These are phyloP conservation scores for Cryptotis parvus DNA, from an alignment of 2,113 vertebrate genomes.

Conservation along the genomic window DNA sequence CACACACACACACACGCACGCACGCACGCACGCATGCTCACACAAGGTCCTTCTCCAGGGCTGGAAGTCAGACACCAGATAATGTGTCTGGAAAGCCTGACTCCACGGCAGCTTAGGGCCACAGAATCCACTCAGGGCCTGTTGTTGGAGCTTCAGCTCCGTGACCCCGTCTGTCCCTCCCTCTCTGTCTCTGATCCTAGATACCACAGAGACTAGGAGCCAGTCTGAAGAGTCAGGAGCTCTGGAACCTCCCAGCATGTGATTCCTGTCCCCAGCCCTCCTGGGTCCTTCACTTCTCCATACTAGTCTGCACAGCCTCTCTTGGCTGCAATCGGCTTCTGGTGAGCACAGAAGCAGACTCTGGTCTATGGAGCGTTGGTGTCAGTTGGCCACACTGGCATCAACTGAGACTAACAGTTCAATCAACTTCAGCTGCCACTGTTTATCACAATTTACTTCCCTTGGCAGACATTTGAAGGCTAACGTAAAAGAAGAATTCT, in stretches of 20 bases:
- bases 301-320: fast-evolving
- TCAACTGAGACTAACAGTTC: neutral
- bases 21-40: no score
- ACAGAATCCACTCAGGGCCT: neutral
- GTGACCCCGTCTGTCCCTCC: no score
- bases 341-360: neutral
- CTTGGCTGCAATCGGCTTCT: no score
- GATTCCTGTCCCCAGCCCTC: neutral
- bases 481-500: neutral
- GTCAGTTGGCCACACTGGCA: neutral
- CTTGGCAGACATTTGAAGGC: neutral
- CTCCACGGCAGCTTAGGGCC: neutral
- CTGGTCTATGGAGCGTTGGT: neutral
- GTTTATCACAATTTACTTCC: neutral
- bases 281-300: neutral
- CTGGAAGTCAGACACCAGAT: neutral
- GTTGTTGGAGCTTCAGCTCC: fast-evolving
- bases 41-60: no score
- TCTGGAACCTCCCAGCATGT: neutral
- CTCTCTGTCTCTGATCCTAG: neutral
- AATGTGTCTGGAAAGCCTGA: neutral
- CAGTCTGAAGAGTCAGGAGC: neutral
- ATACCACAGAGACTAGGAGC: neutral
- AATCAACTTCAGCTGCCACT: neutral
- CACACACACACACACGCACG: no score